Evolutionary conservation across 1,140 invertebrate species (phyloP), one percentile per base, ranked within the genome.

Genomic region (Sitophilus oryzae): DNA sequence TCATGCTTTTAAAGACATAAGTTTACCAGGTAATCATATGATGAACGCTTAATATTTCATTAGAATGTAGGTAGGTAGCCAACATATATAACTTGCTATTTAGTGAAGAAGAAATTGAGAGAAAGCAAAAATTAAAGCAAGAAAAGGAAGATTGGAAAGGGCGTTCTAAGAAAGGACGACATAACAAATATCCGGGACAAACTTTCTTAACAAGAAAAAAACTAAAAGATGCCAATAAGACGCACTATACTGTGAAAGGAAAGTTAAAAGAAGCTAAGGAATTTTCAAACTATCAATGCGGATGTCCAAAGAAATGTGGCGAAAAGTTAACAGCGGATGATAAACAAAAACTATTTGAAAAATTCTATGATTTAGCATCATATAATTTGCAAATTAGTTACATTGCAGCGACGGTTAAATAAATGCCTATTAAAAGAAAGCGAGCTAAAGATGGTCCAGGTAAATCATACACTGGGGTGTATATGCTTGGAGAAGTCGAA

Each of bases 351-450:
- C 16, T 40, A 11, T 40, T 16, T 16, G 10, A 40, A 40, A 40
- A 40, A 40, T n/a, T 40, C 37, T 40, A 40, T 40, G 37, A 40
- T 16, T 40, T 40, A 16, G n/a, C n/a, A n/a, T n/a, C n/a, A n/a
- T n/a, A n/a, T n/a, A n/a, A 40, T 40, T 40, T 40, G 5, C 37
- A 40, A 40, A 40, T 14, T 6, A 40, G 37, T 40, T 40, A 40
- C 10, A 40, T 40, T 40, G 37, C 37, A n/a, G 15, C 9, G 16
- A 40, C 37, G 16, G 14, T 40, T 40, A 40, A 40, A 40, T 9
- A 40, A 40, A 40, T 40, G 37, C 37, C 14, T 40, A 40, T 40
- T 14, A 40, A 40, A 40, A 40, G 37, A 40, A 40, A 16, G 37
- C n/a, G n/a, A n/a, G n/a, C n/a, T 40, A 40, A 14, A 16, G 15